Conservation (phyloP, 2,888 invertebrate species). For the Patella pellucida region DNA sequence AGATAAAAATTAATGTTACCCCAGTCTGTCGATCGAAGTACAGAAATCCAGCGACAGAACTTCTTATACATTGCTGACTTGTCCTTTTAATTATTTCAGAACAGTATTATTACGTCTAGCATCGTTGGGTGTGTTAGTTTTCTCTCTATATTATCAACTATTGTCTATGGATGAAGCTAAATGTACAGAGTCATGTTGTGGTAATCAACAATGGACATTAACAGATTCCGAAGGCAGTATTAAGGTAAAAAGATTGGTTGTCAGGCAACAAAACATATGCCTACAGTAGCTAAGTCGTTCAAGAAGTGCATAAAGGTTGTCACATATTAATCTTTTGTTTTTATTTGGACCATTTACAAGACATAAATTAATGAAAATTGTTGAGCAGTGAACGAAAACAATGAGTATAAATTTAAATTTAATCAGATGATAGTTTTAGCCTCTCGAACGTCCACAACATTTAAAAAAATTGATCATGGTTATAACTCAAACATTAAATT, state of each 20-base stretch:
- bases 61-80: neutral
- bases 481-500: too few relatives aligned
- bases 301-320: too few relatives aligned
- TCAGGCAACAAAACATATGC: too few relatives aligned
- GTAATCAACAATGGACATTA: conserved; percentile 50
- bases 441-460: too few relatives aligned
- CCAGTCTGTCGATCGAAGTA: neutral
- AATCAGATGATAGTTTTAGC: too few relatives aligned
- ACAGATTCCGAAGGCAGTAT: conserved; percentile 39
- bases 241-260: conserved; percentile 38
- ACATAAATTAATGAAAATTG: neutral
- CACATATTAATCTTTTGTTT: too few relatives aligned
- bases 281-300: too few relatives aligned
- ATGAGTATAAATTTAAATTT: too few relatives aligned
- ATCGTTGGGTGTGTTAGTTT: conserved; percentile 81
- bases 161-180: conserved; percentile 34
- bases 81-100: conserved; percentile 41
- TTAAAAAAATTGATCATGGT: too few relatives aligned
- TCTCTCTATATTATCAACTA: conserved; percentile 77
- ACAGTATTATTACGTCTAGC: conserved; percentile 79
- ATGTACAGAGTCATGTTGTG: conserved; percentile 38
- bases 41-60: neutral
- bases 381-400: neutral
- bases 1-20: neutral
- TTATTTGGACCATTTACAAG: too few relatives aligned